phyloP scores from a whole-genome alignment of 2,888 invertebrate genomes.

The Xanthorhoe designata region DNA sequence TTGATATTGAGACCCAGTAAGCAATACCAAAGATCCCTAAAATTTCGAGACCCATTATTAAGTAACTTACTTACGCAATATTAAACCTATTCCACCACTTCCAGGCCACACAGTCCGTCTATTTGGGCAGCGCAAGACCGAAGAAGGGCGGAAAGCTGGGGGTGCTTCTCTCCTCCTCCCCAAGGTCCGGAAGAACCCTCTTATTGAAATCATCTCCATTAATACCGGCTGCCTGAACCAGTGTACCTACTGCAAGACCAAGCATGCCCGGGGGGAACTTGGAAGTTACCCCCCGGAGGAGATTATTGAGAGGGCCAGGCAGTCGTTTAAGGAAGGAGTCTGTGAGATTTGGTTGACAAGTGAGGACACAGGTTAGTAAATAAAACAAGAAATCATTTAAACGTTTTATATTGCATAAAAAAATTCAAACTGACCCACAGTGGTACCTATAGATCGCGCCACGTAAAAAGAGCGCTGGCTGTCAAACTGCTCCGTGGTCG shows the following conservation, averaged over 20 bases:
- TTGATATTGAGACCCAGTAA: no score
- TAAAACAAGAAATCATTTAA: no score
- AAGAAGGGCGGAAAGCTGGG: constrained; percentile 91
- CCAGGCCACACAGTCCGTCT: constrained; percentile 90
- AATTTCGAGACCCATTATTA: no score
- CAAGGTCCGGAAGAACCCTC: constrained; percentile 97
- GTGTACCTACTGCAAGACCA: constrained; percentile 99
- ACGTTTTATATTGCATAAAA: no score
- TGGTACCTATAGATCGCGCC: no score
- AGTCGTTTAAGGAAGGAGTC: constrained; percentile 96
- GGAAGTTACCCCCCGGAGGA: constrained; percentile 96
- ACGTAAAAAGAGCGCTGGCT: no score
- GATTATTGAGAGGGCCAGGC: constrained; percentile 93
- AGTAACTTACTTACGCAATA: no score
- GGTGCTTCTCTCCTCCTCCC: constrained; percentile 95
- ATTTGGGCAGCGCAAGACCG: constrained; percentile 92
- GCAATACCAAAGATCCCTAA: no score
- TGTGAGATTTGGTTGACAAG: constrained; percentile 99
- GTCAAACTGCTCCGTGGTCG: no score
- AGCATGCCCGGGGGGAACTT: constrained; percentile 98
- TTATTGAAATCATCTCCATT: constrained; percentile 98
- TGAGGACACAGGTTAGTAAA: constrained; percentile 94
- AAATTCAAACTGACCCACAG: no score
- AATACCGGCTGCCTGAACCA: constrained; percentile 99
- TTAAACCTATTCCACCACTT: constrained; percentile 13